phyloP scores from a whole-genome alignment of 2,797 vertebrate genomes.

The Loris lydekkerianus region DNA sequence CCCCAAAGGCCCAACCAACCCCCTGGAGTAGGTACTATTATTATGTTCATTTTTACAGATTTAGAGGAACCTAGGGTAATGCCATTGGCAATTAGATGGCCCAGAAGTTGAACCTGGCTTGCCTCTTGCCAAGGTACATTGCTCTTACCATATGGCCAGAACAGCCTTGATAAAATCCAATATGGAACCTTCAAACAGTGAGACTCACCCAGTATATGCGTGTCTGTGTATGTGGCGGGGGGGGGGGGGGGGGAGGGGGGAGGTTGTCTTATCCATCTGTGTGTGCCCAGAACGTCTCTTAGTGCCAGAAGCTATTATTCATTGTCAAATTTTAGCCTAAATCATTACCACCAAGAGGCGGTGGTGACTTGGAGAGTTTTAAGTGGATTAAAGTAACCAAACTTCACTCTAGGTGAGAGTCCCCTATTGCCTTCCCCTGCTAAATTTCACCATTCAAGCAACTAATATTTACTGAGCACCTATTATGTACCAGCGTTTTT shows the following conservation, averaged over 20 bases:
- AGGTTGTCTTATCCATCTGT: not conserved
- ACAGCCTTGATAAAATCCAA: not conserved
- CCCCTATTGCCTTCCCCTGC: not conserved
- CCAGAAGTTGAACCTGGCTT: not conserved
- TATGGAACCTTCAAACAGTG: not conserved
- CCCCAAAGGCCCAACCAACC: not conserved
- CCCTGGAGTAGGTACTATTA: not conserved
- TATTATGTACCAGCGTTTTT: not conserved
- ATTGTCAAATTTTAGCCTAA: not conserved
- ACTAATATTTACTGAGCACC: not conserved
- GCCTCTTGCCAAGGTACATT: not conserved
- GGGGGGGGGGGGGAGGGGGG: not conserved
- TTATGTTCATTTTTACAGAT: not conserved
- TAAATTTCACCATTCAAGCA: constrained; percentile 5
- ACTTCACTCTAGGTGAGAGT: not conserved
- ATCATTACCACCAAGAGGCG: not conserved
- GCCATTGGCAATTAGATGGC: not conserved
- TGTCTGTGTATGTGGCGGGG: not conserved
- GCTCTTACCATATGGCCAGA: not conserved
- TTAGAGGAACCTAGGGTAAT: not conserved
- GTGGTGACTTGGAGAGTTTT: not conserved
- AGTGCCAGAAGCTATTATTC: not conserved
- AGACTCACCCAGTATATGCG: not conserved
- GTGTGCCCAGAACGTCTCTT: not conserved
- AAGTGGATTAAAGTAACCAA: not conserved